Percentiles rank a stretch among this genome's conserved stretches.
phyloP scores from a whole-genome alignment of 2,113 vertebrate species.

The Gnathonemus longibarbis region DNA sequence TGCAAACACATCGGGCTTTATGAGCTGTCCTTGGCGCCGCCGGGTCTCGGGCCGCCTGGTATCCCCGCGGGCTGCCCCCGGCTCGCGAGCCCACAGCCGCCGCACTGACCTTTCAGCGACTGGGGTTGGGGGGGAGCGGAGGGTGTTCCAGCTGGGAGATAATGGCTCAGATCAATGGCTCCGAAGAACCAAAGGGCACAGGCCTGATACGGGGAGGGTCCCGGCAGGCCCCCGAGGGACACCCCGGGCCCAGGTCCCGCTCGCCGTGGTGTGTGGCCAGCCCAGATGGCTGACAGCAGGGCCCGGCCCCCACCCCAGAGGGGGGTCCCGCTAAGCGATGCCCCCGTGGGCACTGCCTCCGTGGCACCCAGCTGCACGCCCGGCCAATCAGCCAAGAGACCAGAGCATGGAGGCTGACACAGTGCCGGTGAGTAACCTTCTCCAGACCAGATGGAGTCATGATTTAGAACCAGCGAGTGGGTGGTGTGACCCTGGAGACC shows the following conservation, averaged over 20 bases:
- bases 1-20: neutral
- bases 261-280: slow-evolving; percentile 9
- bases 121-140: neutral
- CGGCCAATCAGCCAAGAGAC: slow-evolving; percentile 25
- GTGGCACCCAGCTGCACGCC: slow-evolving; percentile 25
- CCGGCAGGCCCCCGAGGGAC: neutral
- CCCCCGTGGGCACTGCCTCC: slow-evolving; percentile 30
- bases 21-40: neutral
- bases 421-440: slow-evolving; percentile 41
- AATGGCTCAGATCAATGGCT: neutral
- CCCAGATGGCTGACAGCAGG: slow-evolving; percentile 38
- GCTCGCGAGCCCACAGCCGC: neutral
- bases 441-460: slow-evolving; percentile 43
- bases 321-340: slow-evolving; percentile 25
- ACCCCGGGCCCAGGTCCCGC: neutral
- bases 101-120: neutral
- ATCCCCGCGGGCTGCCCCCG: neutral
- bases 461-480: slow-evolving; percentile 27
- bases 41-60: neutral
- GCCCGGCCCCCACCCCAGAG: slow-evolving; percentile 21
- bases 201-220: neutral
- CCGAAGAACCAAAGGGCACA: neutral
- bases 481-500: slow-evolving; percentile 20
- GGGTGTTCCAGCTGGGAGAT: neutral
- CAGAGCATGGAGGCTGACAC: slow-evolving; percentile 30